Percentiles rank a stretch among this genome's conserved stretches.
Evolutionary conservation across 1,140 invertebrate species (phyloP).

Genomic region (Aphidius ervi): DNA sequence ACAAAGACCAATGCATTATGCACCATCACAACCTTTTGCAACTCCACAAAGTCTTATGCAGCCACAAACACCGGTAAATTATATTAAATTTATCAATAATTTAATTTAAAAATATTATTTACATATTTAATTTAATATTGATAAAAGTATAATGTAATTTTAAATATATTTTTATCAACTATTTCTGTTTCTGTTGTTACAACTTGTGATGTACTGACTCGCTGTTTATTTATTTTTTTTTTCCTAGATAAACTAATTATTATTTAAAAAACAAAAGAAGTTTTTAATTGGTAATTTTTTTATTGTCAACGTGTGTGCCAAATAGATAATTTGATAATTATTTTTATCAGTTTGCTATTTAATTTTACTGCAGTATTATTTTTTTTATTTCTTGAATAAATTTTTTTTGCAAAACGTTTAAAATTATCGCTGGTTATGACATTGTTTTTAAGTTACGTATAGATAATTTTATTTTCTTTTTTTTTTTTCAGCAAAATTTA

Average conservation of each 20-base stretch:
- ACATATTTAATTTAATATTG: no score
- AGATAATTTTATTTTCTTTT: conserved; percentile 26
- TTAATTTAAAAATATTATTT: not conserved
- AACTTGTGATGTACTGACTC: no score
- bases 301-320: no score
- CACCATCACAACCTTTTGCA: conserved; percentile 60
- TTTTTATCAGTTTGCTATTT: conserved; percentile 17
- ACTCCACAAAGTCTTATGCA: conserved; percentile 77
- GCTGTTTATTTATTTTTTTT: no score
- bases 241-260: no score
- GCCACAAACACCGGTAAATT: conserved; percentile 77
- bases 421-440: not conserved
- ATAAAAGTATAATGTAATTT: no score
- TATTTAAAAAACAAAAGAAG: no score
- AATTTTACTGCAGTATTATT: conserved; percentile 3
- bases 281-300: no score
- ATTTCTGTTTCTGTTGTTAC: no score
- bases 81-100: not conserved
- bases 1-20: conserved; percentile 68
- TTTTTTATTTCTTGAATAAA: not conserved
- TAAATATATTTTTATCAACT: no score
- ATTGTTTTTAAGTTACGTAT: not conserved
- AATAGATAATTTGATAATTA: not conserved
- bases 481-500: conserved; percentile 67
- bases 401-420: not conserved